Evolutionary conservation across 2,113 vertebrate species (phyloP).

Genomic region (Delphinus delphis): DNA sequence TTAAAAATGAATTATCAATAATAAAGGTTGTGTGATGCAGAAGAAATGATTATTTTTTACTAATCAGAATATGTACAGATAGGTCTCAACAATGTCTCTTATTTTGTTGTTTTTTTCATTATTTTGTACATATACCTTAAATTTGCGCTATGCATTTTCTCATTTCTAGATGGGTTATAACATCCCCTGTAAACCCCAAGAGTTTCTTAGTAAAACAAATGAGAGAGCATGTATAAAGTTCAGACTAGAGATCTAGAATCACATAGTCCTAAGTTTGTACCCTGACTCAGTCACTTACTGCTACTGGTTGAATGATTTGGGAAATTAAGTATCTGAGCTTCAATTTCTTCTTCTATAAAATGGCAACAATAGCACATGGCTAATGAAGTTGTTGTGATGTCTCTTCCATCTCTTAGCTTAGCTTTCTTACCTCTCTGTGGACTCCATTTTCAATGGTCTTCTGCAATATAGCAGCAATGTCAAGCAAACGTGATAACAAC

Average conservation of each 20-base stretch:
- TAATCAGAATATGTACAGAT: not conserved
- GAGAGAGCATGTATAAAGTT: not conserved
- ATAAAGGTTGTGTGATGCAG: not conserved
- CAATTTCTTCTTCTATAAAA: not conserved
- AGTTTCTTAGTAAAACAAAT: not conserved
- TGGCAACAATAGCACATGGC: not conserved
- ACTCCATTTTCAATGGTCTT: not conserved
- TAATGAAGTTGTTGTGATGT: not conserved
- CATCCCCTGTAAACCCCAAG: not conserved
- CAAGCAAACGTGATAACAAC: rapidly evolving
- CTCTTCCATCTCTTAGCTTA: not conserved
- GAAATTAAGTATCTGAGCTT: not conserved
- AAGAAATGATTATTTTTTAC: not conserved
- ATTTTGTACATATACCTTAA: not conserved
- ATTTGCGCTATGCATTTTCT: not conserved
- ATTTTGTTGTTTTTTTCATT: not conserved
- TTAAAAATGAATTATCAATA: not conserved
- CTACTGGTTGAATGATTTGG: not conserved
- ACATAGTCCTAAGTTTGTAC: not conserved
- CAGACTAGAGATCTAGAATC: not conserved
- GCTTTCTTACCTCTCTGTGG: not conserved
- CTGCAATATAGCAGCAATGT: too few relatives aligned
- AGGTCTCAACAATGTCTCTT: not conserved
- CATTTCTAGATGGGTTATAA: not conserved
- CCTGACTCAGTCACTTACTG: not conserved